phyloP scores from a whole-genome alignment of 2,113 vertebrate species.

The Ptilonorhynchus violaceus region DNA sequence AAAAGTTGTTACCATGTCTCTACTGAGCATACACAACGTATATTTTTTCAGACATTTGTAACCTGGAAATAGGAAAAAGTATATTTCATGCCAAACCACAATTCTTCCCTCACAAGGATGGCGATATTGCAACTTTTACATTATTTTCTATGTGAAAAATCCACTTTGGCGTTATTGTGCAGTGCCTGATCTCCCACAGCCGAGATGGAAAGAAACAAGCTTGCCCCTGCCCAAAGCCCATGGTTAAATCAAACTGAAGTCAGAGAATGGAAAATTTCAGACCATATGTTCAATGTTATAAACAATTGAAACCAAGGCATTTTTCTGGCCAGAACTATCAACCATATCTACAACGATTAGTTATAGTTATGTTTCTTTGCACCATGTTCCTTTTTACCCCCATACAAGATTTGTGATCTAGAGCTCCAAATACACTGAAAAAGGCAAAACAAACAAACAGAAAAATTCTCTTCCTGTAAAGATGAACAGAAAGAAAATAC shows the following conservation, averaged over 20 bases:
- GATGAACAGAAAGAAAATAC: not conserved
- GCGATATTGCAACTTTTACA: not conserved
- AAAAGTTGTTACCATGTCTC: not conserved
- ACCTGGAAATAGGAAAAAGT: not conserved
- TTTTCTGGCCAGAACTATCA: not conserved
- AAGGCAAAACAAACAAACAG: not conserved
- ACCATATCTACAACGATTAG: not conserved
- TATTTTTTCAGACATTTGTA: not conserved
- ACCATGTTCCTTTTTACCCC: not conserved
- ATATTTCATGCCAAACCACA: not conserved
- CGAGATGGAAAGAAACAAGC: not conserved
- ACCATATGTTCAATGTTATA: constrained; percentile 25
- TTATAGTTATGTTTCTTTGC: not conserved
- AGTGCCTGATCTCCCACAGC: not conserved
- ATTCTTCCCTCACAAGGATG: not conserved
- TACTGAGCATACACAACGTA: not conserved
- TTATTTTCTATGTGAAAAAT: not conserved
- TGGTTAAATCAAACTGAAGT: constrained; percentile 20
- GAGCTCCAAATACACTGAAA: not conserved
- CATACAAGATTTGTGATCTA: not conserved
- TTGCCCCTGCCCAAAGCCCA: not conserved
- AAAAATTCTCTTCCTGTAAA: not conserved
- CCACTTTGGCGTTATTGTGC: not conserved
- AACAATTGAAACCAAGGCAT: constrained; percentile 22
- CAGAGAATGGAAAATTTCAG: constrained; percentile 21